Evolutionary conservation across 2,113 vertebrate genomes (phyloP).

Genomic region (Heptranchias perlo): DNA sequence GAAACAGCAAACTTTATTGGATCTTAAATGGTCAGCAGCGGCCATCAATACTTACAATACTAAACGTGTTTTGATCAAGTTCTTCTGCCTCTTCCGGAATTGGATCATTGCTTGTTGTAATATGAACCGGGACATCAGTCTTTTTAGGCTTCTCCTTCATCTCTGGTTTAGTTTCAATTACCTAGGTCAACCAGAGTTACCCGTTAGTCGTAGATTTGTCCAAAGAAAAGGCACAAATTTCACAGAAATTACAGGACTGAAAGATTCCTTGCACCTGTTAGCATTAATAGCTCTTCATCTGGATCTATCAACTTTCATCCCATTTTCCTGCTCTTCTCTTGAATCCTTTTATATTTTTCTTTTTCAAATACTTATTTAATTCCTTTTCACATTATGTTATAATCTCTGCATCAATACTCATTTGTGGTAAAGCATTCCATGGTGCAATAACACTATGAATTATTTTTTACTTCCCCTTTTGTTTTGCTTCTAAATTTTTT

Average conservation of each 20-base stretch:
- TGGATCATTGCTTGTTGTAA: conserved; percentile 74
- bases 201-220: background rate
- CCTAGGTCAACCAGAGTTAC: conserved; percentile 44
- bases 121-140: conserved; percentile 75
- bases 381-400: background rate
- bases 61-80: conserved; percentile 95
- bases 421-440: background rate
- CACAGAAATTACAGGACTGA: background rate
- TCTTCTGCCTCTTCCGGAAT: conserved; percentile 90
- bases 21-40: background rate
- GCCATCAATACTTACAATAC: conserved; percentile 70
- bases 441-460: background rate
- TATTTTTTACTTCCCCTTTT: background rate
- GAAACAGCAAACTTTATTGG: background rate
- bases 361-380: background rate
- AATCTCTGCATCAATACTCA: background rate
- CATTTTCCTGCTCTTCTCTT: background rate
- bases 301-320: background rate
- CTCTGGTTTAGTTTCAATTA: conserved; percentile 74
- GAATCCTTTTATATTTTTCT: background rate
- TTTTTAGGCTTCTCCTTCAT: conserved; percentile 64
- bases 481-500: background rate
- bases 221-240: background rate
- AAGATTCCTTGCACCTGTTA: background rate
- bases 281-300: background rate